Evolutionary conservation across 2,888 invertebrate species (phyloP), one percentile per base, ranked within the genome.

Genomic region (Cosmia pyralina): DNA sequence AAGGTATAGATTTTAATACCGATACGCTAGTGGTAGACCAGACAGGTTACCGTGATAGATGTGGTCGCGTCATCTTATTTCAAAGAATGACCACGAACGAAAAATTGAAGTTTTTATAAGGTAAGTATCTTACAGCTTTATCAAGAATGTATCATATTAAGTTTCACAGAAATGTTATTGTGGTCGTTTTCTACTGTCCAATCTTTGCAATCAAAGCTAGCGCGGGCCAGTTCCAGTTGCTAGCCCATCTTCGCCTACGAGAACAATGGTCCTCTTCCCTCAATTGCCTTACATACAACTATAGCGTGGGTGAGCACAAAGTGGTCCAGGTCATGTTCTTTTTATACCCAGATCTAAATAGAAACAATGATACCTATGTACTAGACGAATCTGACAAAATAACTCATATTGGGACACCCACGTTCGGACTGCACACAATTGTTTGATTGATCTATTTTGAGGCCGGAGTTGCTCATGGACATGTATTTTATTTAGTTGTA

Each of bases 321-420:
- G 65, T 79, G 75, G 69, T 71, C 34, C 79, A 78, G 70, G 68
- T 81, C 81, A 81, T 79, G 52, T 83, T 82, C 83, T 75, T 79
- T 81, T 71, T 75, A 75, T 82, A 81, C 13, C 58, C 65, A 69
- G 57, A 67, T 60, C 78, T 77, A 65, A 82, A 81, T 75, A 75
- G 58, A 69, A 71, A 79, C 69, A 65, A 53, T 50, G 48, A 34
- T 60, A n/a, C n/a, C n/a, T 64, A 63, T 28, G 28, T 50, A 48
- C 66, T 59, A 60, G 41, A 73, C 60, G 22, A 62, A 71, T 63
- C 7, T 75, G 75, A 69, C 69, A 70, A 68, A 82, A 55, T 69
- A 66, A 63, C 62, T 74, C 82, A 64, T 63, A 59, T 64, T 64
- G n/a, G 52, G 64, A 38, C 64, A 44, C 71, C 83, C 71, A 81